Evolutionary conservation across 2,797 vertebrate genomes (phyloP), one percentile per base, ranked within the genome.

Genomic region (Acanthornis magna): DNA sequence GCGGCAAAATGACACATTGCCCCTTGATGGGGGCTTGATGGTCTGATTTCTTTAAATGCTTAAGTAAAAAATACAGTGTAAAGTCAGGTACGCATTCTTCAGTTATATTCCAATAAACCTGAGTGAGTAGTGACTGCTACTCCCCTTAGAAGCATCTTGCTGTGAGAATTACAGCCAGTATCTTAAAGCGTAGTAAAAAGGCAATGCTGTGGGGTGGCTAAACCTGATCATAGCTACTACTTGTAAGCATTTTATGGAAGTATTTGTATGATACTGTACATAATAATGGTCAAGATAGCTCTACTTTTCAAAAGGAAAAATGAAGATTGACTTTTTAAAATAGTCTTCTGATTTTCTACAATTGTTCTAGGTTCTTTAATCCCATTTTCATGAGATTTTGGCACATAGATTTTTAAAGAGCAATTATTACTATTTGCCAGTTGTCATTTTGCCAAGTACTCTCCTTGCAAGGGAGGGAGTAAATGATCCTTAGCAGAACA

Each of bases 71-170:
- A 55, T 34, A 36, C n/a, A 13, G 11, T 42, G 5, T 62, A 16
- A 91, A 74, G n/a, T 80, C 3, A 1, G 19, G 29, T 60, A 11
- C 42, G 6, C 60, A 11, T 60, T 80, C 42, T 90, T 94, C 38
- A 51, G 60, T 54, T 11, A 13, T 20, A 63, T 73, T 67, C 40
- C 55, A 60, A 7, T 70, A 66, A 76, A 91, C 36, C 23, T 36
- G 30, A 58, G 17, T 14, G 30, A 8, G 14, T 42, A 73, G 36
- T 0, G 0, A 42, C 58, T 68, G 70, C 29, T 65, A 10, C 38
- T 65, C 54, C n/a, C 36, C 53, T 40, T 36, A 82, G 58, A 48
- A 30, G 26, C 17, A 36, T 57, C 29, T 66, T 73, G 11, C 43
- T 81, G 26, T 68, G n/a, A 58, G 42, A 91, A 57, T 27, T 81